Percentiles rank a stretch among this genome's conserved stretches.
phyloP scores from a whole-genome alignment of 2,113 vertebrate genomes.

The Oncorhynchus clarkii region DNA sequence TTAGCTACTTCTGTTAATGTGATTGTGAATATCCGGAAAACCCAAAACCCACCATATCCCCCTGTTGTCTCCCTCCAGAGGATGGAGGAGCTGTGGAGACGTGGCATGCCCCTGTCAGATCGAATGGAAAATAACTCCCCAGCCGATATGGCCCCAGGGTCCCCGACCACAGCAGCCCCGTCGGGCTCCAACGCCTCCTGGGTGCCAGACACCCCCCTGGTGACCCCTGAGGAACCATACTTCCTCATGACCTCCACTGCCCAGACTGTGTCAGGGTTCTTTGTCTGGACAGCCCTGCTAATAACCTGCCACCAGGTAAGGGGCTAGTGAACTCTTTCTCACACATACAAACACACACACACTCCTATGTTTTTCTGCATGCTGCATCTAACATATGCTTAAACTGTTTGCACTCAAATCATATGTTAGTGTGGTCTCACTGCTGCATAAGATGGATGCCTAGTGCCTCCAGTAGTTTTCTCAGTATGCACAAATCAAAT shows the following conservation, averaged over 20 bases:
- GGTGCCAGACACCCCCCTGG: conserved; percentile 77
- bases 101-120: conserved; percentile 55
- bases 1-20: neutral
- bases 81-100: conserved; percentile 60
- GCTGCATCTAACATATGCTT: too few species aligned
- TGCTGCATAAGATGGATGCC: conserved; percentile 7
- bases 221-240: conserved; percentile 80
- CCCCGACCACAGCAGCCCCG: conserved; percentile 58
- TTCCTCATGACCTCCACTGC: conserved; percentile 94
- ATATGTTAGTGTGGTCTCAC: neutral
- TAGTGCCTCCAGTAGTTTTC: neutral
- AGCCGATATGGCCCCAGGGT: conserved; percentile 42
- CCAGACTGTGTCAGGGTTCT: conserved; percentile 91
- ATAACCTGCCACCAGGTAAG: conserved; percentile 95
- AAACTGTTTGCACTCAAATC: neutral
- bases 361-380: neutral
- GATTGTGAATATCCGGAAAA: neutral
- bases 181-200: conserved; percentile 75
- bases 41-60: neutral
- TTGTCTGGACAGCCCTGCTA: conserved; percentile 94
- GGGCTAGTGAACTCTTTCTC: neutral
- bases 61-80: conserved; percentile 50
- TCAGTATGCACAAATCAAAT: neutral
- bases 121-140: conserved; percentile 62
- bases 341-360: neutral